Evolutionary conservation across 1,140 invertebrate genomes (phyloP), one percentile per base, ranked within the genome.

Genomic region (Drosophila baimaii): DNA sequence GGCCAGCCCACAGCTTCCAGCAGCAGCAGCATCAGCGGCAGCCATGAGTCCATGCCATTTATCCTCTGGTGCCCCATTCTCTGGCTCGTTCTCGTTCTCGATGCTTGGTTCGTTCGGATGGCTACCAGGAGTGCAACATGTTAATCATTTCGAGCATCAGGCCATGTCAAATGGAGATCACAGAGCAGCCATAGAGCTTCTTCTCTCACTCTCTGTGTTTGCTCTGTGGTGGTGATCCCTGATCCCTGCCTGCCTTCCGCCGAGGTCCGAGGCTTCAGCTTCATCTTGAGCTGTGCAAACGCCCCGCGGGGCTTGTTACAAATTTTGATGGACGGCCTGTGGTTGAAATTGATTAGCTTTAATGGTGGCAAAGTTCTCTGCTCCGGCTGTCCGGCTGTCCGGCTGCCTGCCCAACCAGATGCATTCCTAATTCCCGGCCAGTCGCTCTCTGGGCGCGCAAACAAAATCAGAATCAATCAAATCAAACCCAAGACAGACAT

Each of bases 321-420:
- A 80, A 83, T 89, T 88, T 89, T 88, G 84, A 88, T 83, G 77
- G 83, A 89, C 83, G 65, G 79, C 72, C 47, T 66, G 68, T 58
- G 83, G 80, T 78, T 79, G 76, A 75, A 88, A 88, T 88, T 88
- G 83, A 88, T 88, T 89, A 81, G 79, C 83, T 88, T 88, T 89
- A 89, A 86, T 86, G 83, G 77, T 86, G 64, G 72, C 81, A 80
- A 83, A 80, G 75, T 83, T 79, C 54, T 72, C 57, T 58, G 54
- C 49, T 54, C 12, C 12, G 31, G 31, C 63, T 47, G 43, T 27
- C 57, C 46, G 47, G n/a, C n/a, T n/a, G n/a, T n/a, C n/a, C n/a
- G n/a, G n/a, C n/a, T n/a, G n/a, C n/a, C n/a, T n/a, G n/a, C n/a
- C n/a, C n/a, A n/a, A n/a, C n/a, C n/a, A n/a, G n/a, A n/a, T n/a